Evolutionary conservation across 2,797 vertebrate genomes (phyloP), one percentile per base, ranked within the genome.

Genomic region (Rhinophrynus dorsalis): DNA sequence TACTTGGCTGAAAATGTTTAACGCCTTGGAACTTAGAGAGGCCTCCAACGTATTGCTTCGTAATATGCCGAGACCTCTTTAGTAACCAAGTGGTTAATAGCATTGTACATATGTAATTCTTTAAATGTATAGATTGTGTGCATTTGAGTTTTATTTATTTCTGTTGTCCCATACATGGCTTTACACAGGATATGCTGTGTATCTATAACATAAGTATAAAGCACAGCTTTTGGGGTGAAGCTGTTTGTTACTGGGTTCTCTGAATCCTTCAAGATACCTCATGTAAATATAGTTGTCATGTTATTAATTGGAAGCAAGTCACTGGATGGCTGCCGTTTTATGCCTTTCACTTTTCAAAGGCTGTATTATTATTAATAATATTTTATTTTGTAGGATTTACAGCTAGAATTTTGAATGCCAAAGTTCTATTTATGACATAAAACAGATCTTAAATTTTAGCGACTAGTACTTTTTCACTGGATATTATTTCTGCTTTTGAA

Each of bases 371-470:
- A 81, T n/a, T n/a, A n/a, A n/a, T 86, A 52, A 71, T 78, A 83
- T 82, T 87, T 88, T 87, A 90, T 92, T 82, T 81, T 84, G 84
- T 89, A 90, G 86, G 83, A 85, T 93, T 93, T 92, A 91, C 91
- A 94, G 93, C 92, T 95, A 92, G 89, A 90, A 89, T 93, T 95
- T 93, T 91, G 90, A 91, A 94, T 90, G 92, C 94, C 93, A 95
- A 95, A 95, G 93, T 89, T 94, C 86, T 95, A 95, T 95, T 95
- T 95, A 94, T 95, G 93, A 88, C 82, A 82, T 67, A 85, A 83
- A 83, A 81, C 84, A 80, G 77, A 65, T 87, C 90, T 90, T 90
- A 85, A 82, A 83, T 89, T 86, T 90, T 86, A 86, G 88, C 81
- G 75, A 83, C 82, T 89, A 86, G 85, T 89, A 90, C 91, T 92